Base-by-base conservation (phyloP, 1,140 invertebrate species). In the Sycophaga agraensis region DNA sequence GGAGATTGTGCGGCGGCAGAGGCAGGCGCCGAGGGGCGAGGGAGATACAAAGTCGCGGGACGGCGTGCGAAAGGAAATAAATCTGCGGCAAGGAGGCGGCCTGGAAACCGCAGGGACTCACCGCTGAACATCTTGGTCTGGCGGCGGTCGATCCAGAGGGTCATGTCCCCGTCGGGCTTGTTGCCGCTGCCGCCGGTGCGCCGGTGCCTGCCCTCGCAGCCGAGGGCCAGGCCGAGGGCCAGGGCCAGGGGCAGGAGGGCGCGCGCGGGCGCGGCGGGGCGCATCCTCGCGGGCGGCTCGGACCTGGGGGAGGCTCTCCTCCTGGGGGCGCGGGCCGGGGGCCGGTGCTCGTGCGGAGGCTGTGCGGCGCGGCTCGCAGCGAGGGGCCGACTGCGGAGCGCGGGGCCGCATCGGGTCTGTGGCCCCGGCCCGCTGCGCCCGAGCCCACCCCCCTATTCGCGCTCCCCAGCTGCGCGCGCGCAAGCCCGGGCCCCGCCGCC, bases 121-220 rank as follows among this genome's bases (percentile, higher is more conserved):
- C 92, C 92, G 76, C 90, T 93, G 68, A 94, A 90, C 86, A 91
- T 90, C 80, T 92, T 91, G 17, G 93, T 90, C 82, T 93, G 91
- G 65, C 91, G 88, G 68, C 91, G 88, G 74, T 92, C 91, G 67
- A 94, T 93, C 91, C 91, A 94, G 26, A 94, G 81, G 24, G 91
- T 91, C 37, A 94, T 84, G 74, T 91, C 89, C 42, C 84, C 84
- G 66, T 71, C 68, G 39, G 75, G 76, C 62, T 77, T 76, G 59
- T 77, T 73, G 26, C 68, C 72, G 59, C 72, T 75, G 49, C 74
- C 73, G 53, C 73, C 72, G 14, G 71, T 70, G 54, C 76, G 75
- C 66, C 77, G 73, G 51, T 78, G 76, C 24, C 74, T 71, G 31
- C 43, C 37, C 14, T 46, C 46, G 8, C 7, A 31, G 12, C 9